phyloP scores from a whole-genome alignment of 2,113 vertebrate genomes.

The Halcyon senegalensis region DNA sequence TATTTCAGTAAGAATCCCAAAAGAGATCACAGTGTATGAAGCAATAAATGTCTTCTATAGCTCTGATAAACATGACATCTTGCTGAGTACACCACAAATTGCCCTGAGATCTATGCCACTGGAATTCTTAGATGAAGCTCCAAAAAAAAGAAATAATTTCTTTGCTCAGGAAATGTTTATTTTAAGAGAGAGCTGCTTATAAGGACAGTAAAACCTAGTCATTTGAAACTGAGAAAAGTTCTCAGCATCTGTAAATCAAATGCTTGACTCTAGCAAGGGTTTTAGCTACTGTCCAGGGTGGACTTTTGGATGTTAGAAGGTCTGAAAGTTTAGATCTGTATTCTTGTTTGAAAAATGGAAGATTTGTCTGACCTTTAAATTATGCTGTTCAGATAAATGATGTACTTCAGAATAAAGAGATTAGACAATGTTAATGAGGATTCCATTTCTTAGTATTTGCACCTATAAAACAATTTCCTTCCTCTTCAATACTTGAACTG shows the following conservation, averaged over 20 bases:
- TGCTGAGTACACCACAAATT: slow-evolving; percentile 10
- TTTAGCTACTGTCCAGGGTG: neutral
- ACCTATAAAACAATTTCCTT: slow-evolving; percentile 45
- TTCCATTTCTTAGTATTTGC: slow-evolving; percentile 46
- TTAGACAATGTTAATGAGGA: slow-evolving; percentile 34
- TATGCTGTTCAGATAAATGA: slow-evolving; percentile 35
- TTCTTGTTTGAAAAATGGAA: slow-evolving; percentile 29
- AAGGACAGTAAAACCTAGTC: slow-evolving; percentile 11
- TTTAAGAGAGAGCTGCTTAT: neutral
- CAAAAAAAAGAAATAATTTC: neutral
- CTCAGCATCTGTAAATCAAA: neutral
- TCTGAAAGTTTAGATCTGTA: neutral
- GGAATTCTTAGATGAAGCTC: neutral
- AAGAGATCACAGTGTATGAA: neutral
- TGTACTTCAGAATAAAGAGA: slow-evolving; percentile 19
- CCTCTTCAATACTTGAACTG: slow-evolving; percentile 23
- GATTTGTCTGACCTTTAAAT: slow-evolving; percentile 53
- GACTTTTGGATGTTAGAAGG: neutral
- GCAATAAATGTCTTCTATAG: slow-evolving; percentile 47
- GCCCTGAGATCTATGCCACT: neutral
- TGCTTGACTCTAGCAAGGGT: neutral
- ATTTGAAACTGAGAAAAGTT: neutral
- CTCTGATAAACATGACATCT: neutral
- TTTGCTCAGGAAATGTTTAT: neutral
- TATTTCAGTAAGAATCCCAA: slow-evolving; percentile 37